Conservation (phyloP, 2,113 vertebrate species). For the Pomatorhinus ruficollis region DNA sequence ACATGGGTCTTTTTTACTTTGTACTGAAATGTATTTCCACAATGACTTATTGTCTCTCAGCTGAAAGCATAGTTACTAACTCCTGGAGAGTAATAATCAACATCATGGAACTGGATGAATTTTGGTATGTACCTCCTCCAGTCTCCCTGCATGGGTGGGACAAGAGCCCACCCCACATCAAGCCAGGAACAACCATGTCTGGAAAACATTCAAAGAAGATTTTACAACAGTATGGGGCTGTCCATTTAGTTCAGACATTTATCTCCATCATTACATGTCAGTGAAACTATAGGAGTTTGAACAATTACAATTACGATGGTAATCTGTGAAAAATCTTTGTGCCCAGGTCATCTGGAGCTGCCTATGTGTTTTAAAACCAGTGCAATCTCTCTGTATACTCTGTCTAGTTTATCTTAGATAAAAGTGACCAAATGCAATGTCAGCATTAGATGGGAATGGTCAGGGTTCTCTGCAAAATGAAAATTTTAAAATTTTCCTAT, state of each 20-base stretch:
- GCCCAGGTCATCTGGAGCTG: neutral
- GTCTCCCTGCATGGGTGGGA: neutral
- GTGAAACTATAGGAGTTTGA: neutral
- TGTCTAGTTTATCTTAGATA: neutral
- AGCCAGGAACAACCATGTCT: neutral
- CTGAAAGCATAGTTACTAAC: neutral
- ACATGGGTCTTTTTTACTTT: neutral
- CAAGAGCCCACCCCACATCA: rapidly evolving
- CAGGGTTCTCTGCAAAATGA: neutral
- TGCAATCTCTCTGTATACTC: neutral
- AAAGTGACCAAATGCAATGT: neutral
- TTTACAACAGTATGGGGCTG: neutral
- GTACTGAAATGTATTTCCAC: neutral
- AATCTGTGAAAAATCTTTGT: neutral
- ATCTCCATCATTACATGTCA: neutral
- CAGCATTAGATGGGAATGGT: neutral
- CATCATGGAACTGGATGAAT: neutral
- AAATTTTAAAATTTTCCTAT: neutral
- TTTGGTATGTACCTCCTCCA: neutral
- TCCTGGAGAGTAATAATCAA: neutral
- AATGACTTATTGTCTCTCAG: neutral
- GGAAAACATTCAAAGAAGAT: neutral
- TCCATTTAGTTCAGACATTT: neutral
- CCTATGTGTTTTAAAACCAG: neutral
- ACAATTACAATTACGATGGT: neutral